Evolutionary conservation across 2,113 vertebrate genomes (phyloP), one percentile per base, ranked within the genome.

Genomic region (Vanacampus margaritifer): DNA sequence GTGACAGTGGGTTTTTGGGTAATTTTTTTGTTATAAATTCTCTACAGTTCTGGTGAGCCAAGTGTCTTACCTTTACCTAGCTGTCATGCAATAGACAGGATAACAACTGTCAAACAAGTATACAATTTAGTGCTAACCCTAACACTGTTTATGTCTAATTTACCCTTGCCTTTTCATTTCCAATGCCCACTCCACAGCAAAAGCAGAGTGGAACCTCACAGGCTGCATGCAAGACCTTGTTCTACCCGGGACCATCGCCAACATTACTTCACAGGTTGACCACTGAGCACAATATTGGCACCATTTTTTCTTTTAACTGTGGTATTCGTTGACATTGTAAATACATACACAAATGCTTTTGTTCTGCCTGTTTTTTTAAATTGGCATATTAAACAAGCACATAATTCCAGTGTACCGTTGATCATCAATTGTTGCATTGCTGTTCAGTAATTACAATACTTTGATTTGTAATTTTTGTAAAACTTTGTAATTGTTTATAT

Each of bases 131-230:
- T 32, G 14, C 26, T 16, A 14, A 57, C 16, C 28, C 3, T 14
- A 46, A 26, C 12, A 0, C 48, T 51, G 48, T 24, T 14, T 24
- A 54, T n/a, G 13, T 3, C 16, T 32, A 17, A 35, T 16, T 28
- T 32, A 28, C 26, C 26, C 16, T 23, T 56, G 12, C 16, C 26
- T 32, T 58, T 21, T 10, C 16, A 1, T 26, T 62, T 53, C 28
- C 60, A 65, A 3, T 73, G 74, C 70, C 83, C 91, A 0, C 76
- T 91, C 53, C 75, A 71, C 0, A 41, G 41, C 17, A 86, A 58
- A 72, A 54, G 39, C n/a, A 39, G 64, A 28, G 16, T 7, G 36
- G 62, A 37, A 5, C 53, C 73, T 3, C 72, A 84, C 41, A 76
- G 80, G 51, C 71, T 19, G 0, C 75, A 72, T 0, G 56, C 69